Percentiles rank a stretch among this genome's conserved stretches.
Evolutionary conservation across 2,113 vertebrate species (phyloP).

Genomic region (Neolamprologus variostigma): DNA sequence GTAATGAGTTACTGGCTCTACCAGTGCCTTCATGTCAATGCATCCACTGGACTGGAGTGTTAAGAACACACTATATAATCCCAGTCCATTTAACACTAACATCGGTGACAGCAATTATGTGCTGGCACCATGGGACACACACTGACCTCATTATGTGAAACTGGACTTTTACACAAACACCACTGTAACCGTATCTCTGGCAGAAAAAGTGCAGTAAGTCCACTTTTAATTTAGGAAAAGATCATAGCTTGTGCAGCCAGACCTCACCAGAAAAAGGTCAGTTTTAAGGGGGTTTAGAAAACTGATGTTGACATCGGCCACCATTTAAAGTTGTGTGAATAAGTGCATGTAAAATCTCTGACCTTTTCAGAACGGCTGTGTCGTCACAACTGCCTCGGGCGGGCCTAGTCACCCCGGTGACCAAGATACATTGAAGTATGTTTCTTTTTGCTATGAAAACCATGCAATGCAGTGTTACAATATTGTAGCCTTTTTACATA

Average conservation of each 20-base stretch:
- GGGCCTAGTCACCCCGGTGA: not conserved
- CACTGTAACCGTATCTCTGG: not conserved
- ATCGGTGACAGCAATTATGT: not conserved
- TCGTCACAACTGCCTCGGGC: not conserved
- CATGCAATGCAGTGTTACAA: not conserved
- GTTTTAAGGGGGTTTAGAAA: not conserved
- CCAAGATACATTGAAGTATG: not conserved
- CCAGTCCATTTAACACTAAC: not conserved
- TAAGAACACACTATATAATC: not conserved
- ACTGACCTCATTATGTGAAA: not conserved
- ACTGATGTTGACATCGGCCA: not conserved
- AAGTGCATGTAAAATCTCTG: not conserved
- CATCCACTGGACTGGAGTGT: not conserved
- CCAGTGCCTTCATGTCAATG: not conserved
- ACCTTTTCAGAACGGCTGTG: not conserved
- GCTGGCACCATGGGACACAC: not conserved
- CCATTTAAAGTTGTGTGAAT: not conserved
- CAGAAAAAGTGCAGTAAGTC: not conserved
- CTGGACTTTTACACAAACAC: not conserved
- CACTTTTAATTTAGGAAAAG: not conserved
- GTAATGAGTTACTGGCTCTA: not conserved
- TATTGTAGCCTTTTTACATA: not conserved
- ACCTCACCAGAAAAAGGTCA: not conserved
- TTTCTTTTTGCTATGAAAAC: not conserved
- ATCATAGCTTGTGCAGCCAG: not conserved